Evolutionary conservation across 2,888 invertebrate genomes (phyloP).

Genomic region (Drosophila fulvimacula): DNA sequence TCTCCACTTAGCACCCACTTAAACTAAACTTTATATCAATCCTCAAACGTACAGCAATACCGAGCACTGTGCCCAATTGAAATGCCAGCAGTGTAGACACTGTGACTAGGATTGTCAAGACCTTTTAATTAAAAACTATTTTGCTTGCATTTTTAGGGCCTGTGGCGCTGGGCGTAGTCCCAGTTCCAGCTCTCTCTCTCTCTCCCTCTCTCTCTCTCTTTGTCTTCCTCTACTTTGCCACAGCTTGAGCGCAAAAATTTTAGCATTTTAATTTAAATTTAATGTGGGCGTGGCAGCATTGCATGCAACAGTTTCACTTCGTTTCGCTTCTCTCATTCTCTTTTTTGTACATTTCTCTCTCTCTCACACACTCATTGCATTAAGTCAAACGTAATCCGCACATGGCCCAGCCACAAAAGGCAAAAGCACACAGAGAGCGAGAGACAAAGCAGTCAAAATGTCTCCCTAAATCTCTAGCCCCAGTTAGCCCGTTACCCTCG

Average conservation of each 20-base stretch:
- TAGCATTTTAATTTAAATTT: conserved; percentile 83
- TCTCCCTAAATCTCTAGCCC: conserved; percentile 28
- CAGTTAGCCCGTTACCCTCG: not conserved
- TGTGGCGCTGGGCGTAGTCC: conserved; percentile 58
- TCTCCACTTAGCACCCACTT: not conserved
- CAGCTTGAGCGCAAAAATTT: conserved; percentile 68
- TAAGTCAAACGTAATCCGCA: conserved; percentile 84
- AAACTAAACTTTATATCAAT: not conserved
- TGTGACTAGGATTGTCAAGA: conserved; percentile 57
- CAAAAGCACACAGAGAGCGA: conserved; percentile 47
- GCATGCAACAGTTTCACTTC: conserved; percentile 72
- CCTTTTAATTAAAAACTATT: conserved; percentile 80
- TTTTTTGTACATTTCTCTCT: conserved; percentile 8
- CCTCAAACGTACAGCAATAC: not conserved
- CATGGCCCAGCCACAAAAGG: conserved; percentile 72
- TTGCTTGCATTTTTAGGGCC: conserved; percentile 73
- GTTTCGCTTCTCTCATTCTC: conserved; percentile 4
- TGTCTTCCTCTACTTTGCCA: conserved; percentile 20
- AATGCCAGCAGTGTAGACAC: conserved; percentile 51
- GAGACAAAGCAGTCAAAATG: conserved; percentile 66
- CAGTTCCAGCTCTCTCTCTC: not conserved
- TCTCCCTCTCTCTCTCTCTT: not conserved
- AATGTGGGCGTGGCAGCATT: conserved; percentile 69
- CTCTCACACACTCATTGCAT: conserved; percentile 59
- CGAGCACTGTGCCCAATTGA: conserved; percentile 39